Percentiles rank a stretch among this genome's conserved stretches.
phyloP scores from a whole-genome alignment of 2,888 invertebrate genomes.

The Mimas tiliae region DNA sequence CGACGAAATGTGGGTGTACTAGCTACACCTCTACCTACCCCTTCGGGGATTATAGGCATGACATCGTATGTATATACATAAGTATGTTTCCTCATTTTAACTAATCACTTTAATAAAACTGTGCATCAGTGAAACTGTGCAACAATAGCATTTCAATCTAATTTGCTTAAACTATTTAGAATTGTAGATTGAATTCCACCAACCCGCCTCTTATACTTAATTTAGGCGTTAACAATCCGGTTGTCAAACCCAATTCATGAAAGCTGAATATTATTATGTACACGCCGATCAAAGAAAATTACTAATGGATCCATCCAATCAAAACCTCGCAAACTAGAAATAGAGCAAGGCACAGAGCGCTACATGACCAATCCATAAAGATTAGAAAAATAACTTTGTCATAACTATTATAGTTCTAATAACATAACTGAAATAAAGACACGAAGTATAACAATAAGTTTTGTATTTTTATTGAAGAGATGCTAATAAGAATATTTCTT shows the following conservation, averaged over 20 bases:
- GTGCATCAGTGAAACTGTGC: too few relatives aligned
- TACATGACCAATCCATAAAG: neutral
- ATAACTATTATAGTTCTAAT: neutral
- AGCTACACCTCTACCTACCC: too few relatives aligned
- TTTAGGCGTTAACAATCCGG: constrained; percentile 15
- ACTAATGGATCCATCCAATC: constrained; percentile 19
- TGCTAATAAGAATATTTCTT: too few relatives aligned
- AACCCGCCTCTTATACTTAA: constrained; percentile 7
- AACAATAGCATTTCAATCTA: neutral
- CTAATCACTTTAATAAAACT: too few relatives aligned
- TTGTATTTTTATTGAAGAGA: too few relatives aligned
- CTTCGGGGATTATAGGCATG: too few relatives aligned
- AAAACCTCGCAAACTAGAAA: constrained; percentile 11
- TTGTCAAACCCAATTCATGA: constrained; percentile 22
- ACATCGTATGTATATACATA: too few relatives aligned
- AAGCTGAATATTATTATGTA: constrained; percentile 17
- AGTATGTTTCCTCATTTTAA: too few relatives aligned
- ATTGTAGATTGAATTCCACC: neutral
- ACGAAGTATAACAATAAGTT: too few relatives aligned
- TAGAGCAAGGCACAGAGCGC: neutral
- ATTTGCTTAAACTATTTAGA: too few relatives aligned
- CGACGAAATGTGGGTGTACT: too few relatives aligned
- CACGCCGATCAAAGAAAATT: constrained; percentile 22
- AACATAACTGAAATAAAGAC: too few relatives aligned
- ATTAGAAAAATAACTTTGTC: neutral